These are phyloP conservation scores for Agrochola lota DNA, from an alignment of 2,888 invertebrate genomes.

Conservation along the genomic window DNA sequence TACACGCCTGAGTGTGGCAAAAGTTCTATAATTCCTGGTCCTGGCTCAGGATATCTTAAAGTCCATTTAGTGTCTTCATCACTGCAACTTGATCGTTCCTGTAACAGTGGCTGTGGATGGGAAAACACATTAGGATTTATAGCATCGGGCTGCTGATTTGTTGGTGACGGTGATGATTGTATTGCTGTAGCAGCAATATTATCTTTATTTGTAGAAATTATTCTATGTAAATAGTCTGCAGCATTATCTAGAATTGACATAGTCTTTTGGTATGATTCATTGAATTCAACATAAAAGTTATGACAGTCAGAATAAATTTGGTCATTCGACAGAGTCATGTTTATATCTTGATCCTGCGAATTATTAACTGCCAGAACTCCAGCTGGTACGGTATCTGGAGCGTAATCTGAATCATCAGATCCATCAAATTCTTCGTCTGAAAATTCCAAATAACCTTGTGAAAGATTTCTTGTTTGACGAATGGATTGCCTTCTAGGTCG, in stretches of 20 bases:
- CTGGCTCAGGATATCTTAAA: slow-evolving; percentile 11
- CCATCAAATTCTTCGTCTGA: slow-evolving; percentile 16
- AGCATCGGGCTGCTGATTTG: not conserved
- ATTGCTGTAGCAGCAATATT: not conserved
- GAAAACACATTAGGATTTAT: slow-evolving; percentile 13
- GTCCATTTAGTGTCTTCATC: slow-evolving; percentile 29
- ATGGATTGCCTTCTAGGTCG: slow-evolving; percentile 26
- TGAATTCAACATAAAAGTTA: slow-evolving; percentile 31
- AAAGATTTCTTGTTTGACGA: not conserved
- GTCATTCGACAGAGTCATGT: not conserved
- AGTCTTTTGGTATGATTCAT: slow-evolving; percentile 33
- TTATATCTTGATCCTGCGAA: not conserved
- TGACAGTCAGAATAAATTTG: slow-evolving; percentile 21
- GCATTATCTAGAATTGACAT: slow-evolving; percentile 30
- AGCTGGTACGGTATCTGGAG: not conserved
- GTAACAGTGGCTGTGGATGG: slow-evolving; percentile 20
- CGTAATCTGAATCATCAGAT: slow-evolving; percentile 12
- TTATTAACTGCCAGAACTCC: not conserved
- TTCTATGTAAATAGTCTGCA: slow-evolving; percentile 17
- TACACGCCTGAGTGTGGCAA: slow-evolving; percentile 38
- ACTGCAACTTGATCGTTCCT: slow-evolving; percentile 1
- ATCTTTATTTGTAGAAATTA: slow-evolving; percentile 11
- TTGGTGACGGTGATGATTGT: not conserved
- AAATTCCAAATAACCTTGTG: slow-evolving; percentile 5
- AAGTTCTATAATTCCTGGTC: slow-evolving; percentile 23